A percentile compares a stretch with the other conserved stretches of the same genome.
phyloP scores from a whole-genome alignment of 2,797 vertebrate species.

The Geotrypetes seraphini region DNA sequence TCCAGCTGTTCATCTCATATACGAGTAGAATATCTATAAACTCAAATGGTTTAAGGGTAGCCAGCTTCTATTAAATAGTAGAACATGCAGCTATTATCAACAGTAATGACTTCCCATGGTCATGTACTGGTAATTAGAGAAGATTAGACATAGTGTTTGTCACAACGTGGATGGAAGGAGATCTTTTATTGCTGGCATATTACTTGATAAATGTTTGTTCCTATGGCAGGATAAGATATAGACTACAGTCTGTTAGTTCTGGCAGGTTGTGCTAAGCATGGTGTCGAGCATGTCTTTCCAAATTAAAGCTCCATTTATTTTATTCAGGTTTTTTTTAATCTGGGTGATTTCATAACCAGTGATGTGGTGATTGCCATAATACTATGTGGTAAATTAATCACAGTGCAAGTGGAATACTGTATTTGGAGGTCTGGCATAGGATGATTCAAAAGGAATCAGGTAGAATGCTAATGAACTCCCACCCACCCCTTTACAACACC shows the following conservation, averaged over 20 bases:
- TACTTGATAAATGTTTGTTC: slow-evolving; percentile 50
- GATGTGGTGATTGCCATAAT: slow-evolving; percentile 22
- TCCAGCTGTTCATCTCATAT: slow-evolving; percentile 21
- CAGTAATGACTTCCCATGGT: slow-evolving; percentile 1
- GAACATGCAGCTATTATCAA: slow-evolving; percentile 3
- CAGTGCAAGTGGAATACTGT: slow-evolving; percentile 15
- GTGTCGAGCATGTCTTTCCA: slow-evolving; percentile 31
- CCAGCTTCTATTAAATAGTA: slow-evolving; percentile 10
- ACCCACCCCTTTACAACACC: too few species aligned
- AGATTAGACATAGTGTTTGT: slow-evolving; percentile 6
- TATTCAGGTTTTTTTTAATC: slow-evolving; percentile 45
- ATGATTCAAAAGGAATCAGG: slow-evolving; percentile 15
- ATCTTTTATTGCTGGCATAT: slow-evolving; percentile 27
- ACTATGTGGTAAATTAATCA: slow-evolving; percentile 28
- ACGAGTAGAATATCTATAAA: slow-evolving; percentile 12
- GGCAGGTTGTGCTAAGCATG: slow-evolving; percentile 30
- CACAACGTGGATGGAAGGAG: slow-evolving; percentile 21
- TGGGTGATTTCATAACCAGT: slow-evolving; percentile 25
- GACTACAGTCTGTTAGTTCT: slow-evolving; percentile 39
- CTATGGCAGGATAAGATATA: slow-evolving; percentile 36
- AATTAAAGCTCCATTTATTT: slow-evolving; percentile 46
- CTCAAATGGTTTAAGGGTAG: slow-evolving; percentile 10
- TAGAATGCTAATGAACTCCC: slow-evolving; percentile 35
- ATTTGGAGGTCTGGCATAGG: slow-evolving; percentile 11
- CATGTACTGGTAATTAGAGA: slow-evolving; percentile 32